Evolutionary conservation across 2,113 vertebrate species (phyloP).

Genomic region (Sminthopsis crassicaudata): DNA sequence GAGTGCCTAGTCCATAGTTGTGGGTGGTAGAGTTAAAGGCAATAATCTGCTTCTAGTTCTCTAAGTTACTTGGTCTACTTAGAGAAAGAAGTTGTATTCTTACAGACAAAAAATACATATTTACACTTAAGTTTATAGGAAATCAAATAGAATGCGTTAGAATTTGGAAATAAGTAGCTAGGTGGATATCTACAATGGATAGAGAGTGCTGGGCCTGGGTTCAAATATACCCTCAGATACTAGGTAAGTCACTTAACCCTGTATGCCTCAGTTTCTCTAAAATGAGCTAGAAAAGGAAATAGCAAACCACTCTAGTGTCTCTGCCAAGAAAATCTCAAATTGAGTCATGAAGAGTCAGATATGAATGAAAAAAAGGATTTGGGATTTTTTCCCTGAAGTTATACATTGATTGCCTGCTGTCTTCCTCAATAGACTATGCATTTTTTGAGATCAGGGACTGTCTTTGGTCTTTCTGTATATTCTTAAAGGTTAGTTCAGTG

Average conservation of each 20-base stretch:
- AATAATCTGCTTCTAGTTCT: constrained; percentile 22
- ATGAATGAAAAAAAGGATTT: neutral
- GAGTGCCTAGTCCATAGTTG: neutral
- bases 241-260: too few species aligned
- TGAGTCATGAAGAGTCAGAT: too few species aligned
- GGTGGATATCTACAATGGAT: too few species aligned
- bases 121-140: neutral
- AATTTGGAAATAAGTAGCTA: neutral
- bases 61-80: neutral
- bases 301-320: too few species aligned
- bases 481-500: too few species aligned
- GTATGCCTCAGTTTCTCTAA: too few species aligned
- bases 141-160: neutral
- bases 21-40: neutral
- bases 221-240: too few species aligned
- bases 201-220: too few species aligned
- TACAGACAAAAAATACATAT: neutral
- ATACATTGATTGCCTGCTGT: neutral
- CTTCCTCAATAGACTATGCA: too few species aligned
- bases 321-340: too few species aligned
- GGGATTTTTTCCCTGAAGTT: neutral
- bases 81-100: neutral
- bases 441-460: neutral
- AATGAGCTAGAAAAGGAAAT: too few species aligned
- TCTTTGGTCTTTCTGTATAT: neutral